Percentiles rank a stretch among this genome's conserved stretches.
phyloP scores from a whole-genome alignment of 2,888 invertebrate genomes.

The Eustalomyia histrio region DNA sequence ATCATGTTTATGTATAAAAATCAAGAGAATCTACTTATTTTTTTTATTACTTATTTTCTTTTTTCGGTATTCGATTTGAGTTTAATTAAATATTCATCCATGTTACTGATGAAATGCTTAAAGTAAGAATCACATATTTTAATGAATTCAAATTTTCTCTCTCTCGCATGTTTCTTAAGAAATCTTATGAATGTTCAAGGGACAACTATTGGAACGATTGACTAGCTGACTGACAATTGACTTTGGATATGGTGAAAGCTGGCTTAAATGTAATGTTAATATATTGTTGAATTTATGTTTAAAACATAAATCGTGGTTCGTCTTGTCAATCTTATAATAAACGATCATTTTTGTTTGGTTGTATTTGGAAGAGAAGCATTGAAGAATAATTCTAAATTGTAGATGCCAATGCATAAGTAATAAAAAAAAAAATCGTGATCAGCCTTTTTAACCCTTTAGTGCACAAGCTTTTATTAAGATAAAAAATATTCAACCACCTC shows the following conservation, averaged over 20 bases:
- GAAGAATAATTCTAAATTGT: neutral
- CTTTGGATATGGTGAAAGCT: constrained; percentile 23
- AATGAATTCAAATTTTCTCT: constrained; percentile 8
- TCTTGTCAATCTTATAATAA: constrained; percentile 61
- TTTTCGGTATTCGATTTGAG: neutral
- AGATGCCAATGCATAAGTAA: constrained; percentile 6
- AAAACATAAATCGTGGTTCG: constrained; percentile 61
- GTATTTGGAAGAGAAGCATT: constrained; percentile 21
- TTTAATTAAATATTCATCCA: constrained; percentile 41
- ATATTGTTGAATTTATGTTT: constrained; percentile 48
- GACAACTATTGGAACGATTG: constrained; percentile 27
- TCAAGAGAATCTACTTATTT: neutral
- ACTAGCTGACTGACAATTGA: constrained; percentile 9
- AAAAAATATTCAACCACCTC: too few relatives aligned
- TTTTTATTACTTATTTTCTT: constrained; percentile 4
- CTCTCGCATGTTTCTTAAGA: constrained; percentile 28
- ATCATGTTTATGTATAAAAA: constrained; percentile 4
- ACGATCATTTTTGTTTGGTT: constrained; percentile 34
- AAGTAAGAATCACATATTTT: constrained; percentile 28
- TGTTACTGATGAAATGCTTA: neutral
- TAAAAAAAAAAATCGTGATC: constrained; percentile 6
- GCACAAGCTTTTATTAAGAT: too few relatives aligned
- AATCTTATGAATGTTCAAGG: neutral
- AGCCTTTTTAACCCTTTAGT: neutral
- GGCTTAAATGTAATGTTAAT: neutral